A percentile compares a stretch with the other conserved stretches of the same genome.
Evolutionary conservation across 2,797 vertebrate genomes (phyloP).

Genomic region (Phaenicophaeus curvirostris): DNA sequence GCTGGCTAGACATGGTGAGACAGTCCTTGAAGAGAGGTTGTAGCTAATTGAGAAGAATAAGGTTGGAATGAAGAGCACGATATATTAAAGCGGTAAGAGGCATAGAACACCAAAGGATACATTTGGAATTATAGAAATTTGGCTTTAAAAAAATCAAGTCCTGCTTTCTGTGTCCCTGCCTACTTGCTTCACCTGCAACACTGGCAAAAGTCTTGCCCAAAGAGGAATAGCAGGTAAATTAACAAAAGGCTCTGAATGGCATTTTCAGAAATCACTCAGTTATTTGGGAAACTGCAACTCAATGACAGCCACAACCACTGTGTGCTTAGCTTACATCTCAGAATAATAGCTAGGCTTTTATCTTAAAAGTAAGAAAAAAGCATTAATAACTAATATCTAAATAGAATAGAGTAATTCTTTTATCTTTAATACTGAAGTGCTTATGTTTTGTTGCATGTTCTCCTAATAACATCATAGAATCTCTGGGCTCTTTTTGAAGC

Average conservation of each 20-base stretch:
- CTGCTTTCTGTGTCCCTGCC: not conserved
- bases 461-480: constrained; percentile 5
- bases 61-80: not conserved
- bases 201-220: not conserved
- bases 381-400: constrained; percentile 1
- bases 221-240: not conserved
- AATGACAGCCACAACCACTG: not conserved
- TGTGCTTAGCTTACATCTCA: not conserved
- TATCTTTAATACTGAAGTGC: not conserved
- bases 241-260: not conserved
- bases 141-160: not conserved
- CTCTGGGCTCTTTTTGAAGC: constrained; percentile 11
- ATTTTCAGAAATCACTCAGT: constrained; percentile 26
- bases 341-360: not conserved
- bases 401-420: not conserved
- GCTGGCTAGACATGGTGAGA: rapidly evolving
- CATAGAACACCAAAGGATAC: rapidly evolving
- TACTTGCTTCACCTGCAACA: not conserved
- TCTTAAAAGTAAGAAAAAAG: not conserved
- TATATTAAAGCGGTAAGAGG: not conserved
- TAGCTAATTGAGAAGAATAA: not conserved
- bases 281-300: not conserved
- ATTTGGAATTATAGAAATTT: not conserved
- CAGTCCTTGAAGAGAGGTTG: not conserved
- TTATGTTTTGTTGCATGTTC: not conserved